Percentiles rank a stretch among this genome's conserved stretches.
phyloP scores from a whole-genome alignment of 2,113 vertebrate genomes.

The Microcebus ravelobensis region DNA sequence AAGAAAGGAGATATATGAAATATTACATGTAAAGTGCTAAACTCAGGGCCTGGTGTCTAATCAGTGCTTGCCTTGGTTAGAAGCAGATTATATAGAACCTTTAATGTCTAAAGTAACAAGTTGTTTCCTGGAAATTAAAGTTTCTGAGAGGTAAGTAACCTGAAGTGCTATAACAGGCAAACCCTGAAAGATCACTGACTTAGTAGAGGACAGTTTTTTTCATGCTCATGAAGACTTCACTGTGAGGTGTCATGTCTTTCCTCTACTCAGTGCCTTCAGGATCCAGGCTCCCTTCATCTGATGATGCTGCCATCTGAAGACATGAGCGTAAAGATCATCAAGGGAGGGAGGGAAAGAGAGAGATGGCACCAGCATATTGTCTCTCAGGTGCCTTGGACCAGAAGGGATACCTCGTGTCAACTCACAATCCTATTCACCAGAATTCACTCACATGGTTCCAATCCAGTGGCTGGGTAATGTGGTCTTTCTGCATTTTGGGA shows the following conservation, averaged over 20 bases:
- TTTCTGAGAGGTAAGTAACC: background rate
- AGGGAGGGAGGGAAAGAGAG: background rate
- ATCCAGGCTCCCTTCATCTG: background rate
- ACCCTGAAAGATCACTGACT: background rate
- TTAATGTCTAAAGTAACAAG: background rate
- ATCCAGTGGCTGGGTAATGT: background rate
- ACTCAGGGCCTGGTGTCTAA: background rate
- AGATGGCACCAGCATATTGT: background rate
- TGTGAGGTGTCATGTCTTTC: background rate
- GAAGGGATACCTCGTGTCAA: background rate
- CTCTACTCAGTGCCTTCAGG: background rate
- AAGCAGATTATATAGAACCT: background rate
- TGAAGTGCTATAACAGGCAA: background rate
- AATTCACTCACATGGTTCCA: background rate
- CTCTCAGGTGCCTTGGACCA: background rate
- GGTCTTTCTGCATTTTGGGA: background rate
- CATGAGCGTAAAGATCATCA: background rate
- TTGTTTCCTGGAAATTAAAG: constrained; percentile 22
- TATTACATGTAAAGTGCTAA: background rate
- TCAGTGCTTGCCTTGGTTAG: background rate
- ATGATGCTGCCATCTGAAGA: background rate
- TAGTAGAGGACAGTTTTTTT: background rate
- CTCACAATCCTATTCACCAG: background rate
- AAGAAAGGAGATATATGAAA: background rate
- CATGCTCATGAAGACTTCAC: background rate